Evolutionary conservation across 2,113 vertebrate species (phyloP), one percentile per base, ranked within the genome.

Genomic region (Thymallus thymallus): DNA sequence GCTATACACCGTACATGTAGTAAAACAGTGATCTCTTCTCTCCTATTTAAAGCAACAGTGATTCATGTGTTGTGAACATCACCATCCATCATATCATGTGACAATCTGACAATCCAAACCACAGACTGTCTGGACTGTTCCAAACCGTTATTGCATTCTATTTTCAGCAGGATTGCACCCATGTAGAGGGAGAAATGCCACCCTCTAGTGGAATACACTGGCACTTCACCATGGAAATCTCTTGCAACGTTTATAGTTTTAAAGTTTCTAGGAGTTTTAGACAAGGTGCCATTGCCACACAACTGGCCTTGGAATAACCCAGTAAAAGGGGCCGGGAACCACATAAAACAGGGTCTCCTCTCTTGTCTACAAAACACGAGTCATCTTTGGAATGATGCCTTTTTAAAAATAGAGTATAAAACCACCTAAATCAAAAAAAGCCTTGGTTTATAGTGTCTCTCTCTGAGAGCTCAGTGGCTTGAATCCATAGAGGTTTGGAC

Each of bases 331-430:
- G 29, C 9, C 20, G 5, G 26, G 1, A 68, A 10, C 10, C 22
- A 16, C 18, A 10, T 23, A 6, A 46, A 46, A 68, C 20, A 2
- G 4, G n/a, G 46, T 80, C 76, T 46, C 65, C 71, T 73, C 61
- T 20, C 7, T 75, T 65, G 10, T 9, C 22, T 62, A 69, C 24
- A 69, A 73, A 83, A 78, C 69, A 86, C 86, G 82, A 85, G 75
- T 84, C 77, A 86, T 91, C 88, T 92, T 92, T 91, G 90, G 91
- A 91, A 91, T 88, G 85, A 89, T 80, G 88, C 89, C 87, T 82
- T 87, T 86, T 81, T 75, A 85, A 88, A 63, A 89, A 88, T 69
- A 77, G 73, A 79, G 62, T 55, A 78, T 75, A 77, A 80, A 75
- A 63, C 69, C 71, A 26, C 60, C 80, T 63, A 64, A 32, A 30